Base-by-base conservation (phyloP, 1,140 invertebrate species). In the Homalodisca vitripennis region DNA sequence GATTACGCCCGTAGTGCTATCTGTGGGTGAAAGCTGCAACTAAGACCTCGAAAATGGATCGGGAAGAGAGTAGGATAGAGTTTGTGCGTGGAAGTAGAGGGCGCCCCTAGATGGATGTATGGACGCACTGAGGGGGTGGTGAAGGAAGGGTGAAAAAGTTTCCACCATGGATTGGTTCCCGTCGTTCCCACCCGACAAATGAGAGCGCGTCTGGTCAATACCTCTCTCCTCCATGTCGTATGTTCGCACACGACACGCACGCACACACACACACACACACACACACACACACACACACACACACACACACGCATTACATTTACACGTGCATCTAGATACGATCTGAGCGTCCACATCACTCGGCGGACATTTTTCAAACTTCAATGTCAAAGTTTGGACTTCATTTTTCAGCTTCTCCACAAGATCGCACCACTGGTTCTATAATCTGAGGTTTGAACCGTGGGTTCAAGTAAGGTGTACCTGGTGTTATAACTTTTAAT, bases 81-180 rank as follows among this genome's bases (percentile, higher is more conserved):
- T 63, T n/a, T 32, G 30, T 63, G 60, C n/a, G 55, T 60, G 24
- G 2, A 27, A 10, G 26, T n/a, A 32, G 30, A 22, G 60, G 14
- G 27, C 17, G 30, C 17, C 29, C 13, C 27, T n/a, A 29, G n/a
- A 63, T 63, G 31, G 31, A 17, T 63, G 29, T 6, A 22, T 29
- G 12, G 10, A 60, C 29, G 29, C 29, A 32, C 30, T 6, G n/a
- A 63, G 60, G 41, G 63, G 63, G 32, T 27, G 55, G 55, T n/a
- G 55, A 30, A 60, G 27, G 55, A 30, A 66, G 41, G 63, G 41
- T 46, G 27, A 66, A 46, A 64, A 66, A 66, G 63, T 66, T 66
- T 34, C 34, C 63, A 46, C 60, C 31, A 41, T 66, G 30, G 63
- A 66, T 66, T 66, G 41, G 63, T 66, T 66, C 63, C 14, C 6